Evolutionary conservation across 2,888 invertebrate species (phyloP), one percentile per base, ranked within the genome.

Genomic region (Odontomyia ornata): DNA sequence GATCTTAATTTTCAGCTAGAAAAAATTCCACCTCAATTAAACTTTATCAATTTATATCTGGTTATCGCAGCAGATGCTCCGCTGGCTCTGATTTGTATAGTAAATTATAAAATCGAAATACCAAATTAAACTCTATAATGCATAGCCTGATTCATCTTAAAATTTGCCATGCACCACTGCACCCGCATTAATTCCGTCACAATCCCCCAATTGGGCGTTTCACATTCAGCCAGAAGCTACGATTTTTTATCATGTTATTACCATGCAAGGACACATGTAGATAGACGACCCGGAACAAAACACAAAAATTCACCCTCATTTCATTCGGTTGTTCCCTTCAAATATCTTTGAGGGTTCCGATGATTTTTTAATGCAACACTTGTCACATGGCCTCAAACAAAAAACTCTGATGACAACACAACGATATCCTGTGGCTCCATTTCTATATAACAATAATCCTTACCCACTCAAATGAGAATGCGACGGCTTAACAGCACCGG

Each of bases 281-380:
- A 43, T 30, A 15, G 18, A 13, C 52, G 18, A 52, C 60, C 23
- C 25, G 23, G 15, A 21, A 69, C 46, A 69, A 1, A 47, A 47
- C 46, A 47, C 25, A 18, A 60, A 60, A 60, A 47, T n/a, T 69
- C 69, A 69, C 69, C 69, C 69, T 69, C 46, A 25, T 47, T 47
- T 46, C 46, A n/a, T 13, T 25, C 69, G 60, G 7, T 60, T 60
- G 21, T 25, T 60, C 15, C 25, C 23, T 23, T 69, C 47, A 11
- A 25, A 25, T 47, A 46, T 25, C 69, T 47, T 69, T 69, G 69
- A 69, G 69, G 46, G 30, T 28, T 57, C 60, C 73, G 36, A 73
- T 73, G 73, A 73, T 73, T 73, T 73, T 73, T 73, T 73, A 73
- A 73, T 73, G 57, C 60, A 36, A 57, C 60, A 73, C 73, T 73